phyloP scores from a whole-genome alignment of 1,140 invertebrate species.

The Zaprionus inermis region DNA sequence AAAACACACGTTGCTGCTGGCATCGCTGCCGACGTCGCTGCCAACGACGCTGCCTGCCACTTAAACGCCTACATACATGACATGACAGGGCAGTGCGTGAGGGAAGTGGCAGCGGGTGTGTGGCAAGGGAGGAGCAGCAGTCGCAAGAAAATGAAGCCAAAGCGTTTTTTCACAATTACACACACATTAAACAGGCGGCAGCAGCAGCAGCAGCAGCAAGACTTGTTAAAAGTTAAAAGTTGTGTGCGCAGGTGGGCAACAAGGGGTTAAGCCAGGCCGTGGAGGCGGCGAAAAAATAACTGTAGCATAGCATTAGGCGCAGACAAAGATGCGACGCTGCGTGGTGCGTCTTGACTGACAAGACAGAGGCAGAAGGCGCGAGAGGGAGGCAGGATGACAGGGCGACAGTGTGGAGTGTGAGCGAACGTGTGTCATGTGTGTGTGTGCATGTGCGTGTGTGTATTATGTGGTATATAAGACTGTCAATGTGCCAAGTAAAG shows the following conservation, averaged over 20 bases:
- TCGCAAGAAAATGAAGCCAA: conserved; percentile 12
- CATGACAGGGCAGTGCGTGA: conserved; percentile 42
- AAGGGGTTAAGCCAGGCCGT: conserved; percentile 24
- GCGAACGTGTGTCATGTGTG: not conserved
- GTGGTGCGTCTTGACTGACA: conserved; percentile 41
- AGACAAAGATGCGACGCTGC: conserved; percentile 32
- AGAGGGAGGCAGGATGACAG: not conserved
- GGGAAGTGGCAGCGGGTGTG: conserved; percentile 8
- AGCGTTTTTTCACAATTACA: conserved; percentile 75
- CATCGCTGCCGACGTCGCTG: conserved; percentile 24
- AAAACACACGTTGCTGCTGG: conserved; percentile 23
- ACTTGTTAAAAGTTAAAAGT: conserved; percentile 47
- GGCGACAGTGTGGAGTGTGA: conserved; percentile 1
- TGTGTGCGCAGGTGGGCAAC: conserved; percentile 28
- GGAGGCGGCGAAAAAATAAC: conserved; percentile 19
- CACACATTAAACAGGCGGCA: conserved; percentile 64
- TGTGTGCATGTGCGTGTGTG: conserved; percentile 1
- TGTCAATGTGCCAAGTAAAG: conserved; percentile 45
- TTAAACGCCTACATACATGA: conserved; percentile 63
- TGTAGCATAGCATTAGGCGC: conserved; percentile 56
- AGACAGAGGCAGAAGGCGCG: not conserved
- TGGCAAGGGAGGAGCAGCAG: not conserved
- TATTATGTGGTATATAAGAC: conserved; percentile 13
- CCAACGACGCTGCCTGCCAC: conserved; percentile 36
- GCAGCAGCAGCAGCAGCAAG: conserved; percentile 17